phyloP scores from a whole-genome alignment of 2,113 vertebrate genomes.

The Orycteropus afer region DNA sequence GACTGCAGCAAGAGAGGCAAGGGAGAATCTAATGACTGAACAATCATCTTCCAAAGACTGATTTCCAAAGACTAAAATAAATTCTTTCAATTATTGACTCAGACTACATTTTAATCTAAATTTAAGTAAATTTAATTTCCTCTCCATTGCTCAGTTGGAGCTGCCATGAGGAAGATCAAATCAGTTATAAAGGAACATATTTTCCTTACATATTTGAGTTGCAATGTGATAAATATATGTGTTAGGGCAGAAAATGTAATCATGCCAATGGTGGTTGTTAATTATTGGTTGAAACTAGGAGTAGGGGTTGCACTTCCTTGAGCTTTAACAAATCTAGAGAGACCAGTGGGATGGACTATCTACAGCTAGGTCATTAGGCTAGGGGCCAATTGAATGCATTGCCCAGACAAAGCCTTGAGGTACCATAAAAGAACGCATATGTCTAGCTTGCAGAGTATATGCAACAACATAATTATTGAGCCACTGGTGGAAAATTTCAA shows the following conservation, averaged over 20 bases:
- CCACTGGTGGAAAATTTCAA: conserved; percentile 74
- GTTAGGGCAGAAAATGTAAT: conserved; percentile 46
- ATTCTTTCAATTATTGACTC: conserved; percentile 13
- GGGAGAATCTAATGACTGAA: background rate
- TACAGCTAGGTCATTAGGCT: conserved; percentile 56
- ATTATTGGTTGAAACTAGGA: background rate
- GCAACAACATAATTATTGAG: conserved; percentile 62
- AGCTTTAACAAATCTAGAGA: conserved; percentile 49
- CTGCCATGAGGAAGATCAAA: background rate
- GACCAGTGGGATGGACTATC: background rate
- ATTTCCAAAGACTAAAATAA: conserved; percentile 20
- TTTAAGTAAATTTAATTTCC: conserved; percentile 50
- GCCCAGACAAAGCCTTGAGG: conserved; percentile 59
- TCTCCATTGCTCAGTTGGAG: conserved; percentile 4
- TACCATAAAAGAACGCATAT: conserved; percentile 70
- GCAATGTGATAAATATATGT: conserved; percentile 50
- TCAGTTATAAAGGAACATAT: conserved; percentile 17
- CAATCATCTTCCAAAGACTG: background rate
- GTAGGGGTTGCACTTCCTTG: conserved; percentile 22
- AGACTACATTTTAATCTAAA: conserved; percentile 39
- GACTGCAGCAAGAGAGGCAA: background rate
- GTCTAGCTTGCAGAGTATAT: conserved; percentile 57
- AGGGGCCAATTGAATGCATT: conserved; percentile 49
- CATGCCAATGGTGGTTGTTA: conserved; percentile 12
- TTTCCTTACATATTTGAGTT: conserved; percentile 51